Evolutionary conservation across 1,140 invertebrate genomes (phyloP).

Genomic region (Idris sp.): DNA sequence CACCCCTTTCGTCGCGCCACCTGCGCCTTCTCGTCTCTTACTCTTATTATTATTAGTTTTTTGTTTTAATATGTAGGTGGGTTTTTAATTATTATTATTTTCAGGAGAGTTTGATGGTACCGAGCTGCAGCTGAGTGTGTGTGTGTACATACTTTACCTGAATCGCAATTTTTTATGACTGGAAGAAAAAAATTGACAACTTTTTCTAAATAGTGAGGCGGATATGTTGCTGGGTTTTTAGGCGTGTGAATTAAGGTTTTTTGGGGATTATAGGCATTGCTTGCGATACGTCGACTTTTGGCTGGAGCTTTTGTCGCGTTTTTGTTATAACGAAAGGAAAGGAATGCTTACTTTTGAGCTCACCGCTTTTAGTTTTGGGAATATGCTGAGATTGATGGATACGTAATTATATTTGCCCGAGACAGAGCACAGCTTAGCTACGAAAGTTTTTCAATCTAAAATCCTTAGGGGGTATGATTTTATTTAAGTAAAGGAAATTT

Average conservation of each 20-base stretch:
- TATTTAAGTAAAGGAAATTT: too few species aligned
- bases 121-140: conserved; percentile 16
- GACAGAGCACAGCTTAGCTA: too few species aligned
- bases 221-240: conserved; percentile 23
- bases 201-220: not conserved
- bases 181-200: conserved; percentile 19
- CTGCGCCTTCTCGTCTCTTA: conserved; percentile 37
- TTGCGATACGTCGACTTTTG: conserved; percentile 37
- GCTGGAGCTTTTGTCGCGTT: too few species aligned
- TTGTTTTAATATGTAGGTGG: conserved; percentile 47
- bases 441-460: too few species aligned
- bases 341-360: too few species aligned
- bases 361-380: too few species aligned
- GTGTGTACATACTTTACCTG: too few species aligned
- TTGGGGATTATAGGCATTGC: conserved; percentile 33
- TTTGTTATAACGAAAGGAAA: too few species aligned
- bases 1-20: conserved; percentile 24
- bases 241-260: conserved; percentile 42
- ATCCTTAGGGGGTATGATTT: too few species aligned
- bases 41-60: conserved; percentile 54
- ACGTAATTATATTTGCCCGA: too few species aligned
- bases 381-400: too few species aligned
- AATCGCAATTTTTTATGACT: conserved; percentile 36
- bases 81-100: conserved; percentile 55
- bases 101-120: conserved; percentile 43